phyloP scores from a whole-genome alignment of 1,140 invertebrate species.

The Scaptomyza montana region DNA sequence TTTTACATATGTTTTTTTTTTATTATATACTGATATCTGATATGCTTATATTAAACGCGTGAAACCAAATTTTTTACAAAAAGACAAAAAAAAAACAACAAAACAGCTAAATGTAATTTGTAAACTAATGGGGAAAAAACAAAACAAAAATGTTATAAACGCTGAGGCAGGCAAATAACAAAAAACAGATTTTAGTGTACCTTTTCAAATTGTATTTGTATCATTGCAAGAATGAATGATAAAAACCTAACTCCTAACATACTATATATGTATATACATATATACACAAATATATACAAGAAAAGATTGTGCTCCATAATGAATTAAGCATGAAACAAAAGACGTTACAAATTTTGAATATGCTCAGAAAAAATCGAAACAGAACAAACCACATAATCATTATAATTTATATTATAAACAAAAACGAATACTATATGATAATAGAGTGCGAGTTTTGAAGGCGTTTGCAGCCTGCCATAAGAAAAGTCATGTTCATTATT shows the following conservation, averaged over 20 bases:
- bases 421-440: slow-evolving; percentile 1
- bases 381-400: slow-evolving; percentile 18
- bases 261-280: no score
- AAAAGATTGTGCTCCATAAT: not conserved
- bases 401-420: not conserved
- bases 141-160: slow-evolving; percentile 34
- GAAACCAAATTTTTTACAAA: slow-evolving; percentile 74
- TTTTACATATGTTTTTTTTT: slow-evolving; percentile 9
- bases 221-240: not conserved
- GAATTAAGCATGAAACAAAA: slow-evolving; percentile 11
- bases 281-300: not conserved
- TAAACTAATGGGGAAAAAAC: slow-evolving; percentile 47
- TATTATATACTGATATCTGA: slow-evolving; percentile 63
- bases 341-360: slow-evolving; percentile 36
- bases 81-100: slow-evolving; percentile 36
- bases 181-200: slow-evolving; percentile 33
- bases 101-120: slow-evolving; percentile 48
- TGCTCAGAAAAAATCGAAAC: slow-evolving; percentile 33
- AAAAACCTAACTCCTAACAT: slow-evolving; percentile 3
- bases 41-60: slow-evolving; percentile 48
- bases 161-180: slow-evolving; percentile 1
- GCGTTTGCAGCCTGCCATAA: slow-evolving; percentile 61
- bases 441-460: slow-evolving; percentile 31
- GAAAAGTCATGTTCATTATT: slow-evolving; percentile 75
- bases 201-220: slow-evolving; percentile 37